Base-by-base conservation (phyloP, 2,888 invertebrate species). In the Eristalinus aeneus region DNA sequence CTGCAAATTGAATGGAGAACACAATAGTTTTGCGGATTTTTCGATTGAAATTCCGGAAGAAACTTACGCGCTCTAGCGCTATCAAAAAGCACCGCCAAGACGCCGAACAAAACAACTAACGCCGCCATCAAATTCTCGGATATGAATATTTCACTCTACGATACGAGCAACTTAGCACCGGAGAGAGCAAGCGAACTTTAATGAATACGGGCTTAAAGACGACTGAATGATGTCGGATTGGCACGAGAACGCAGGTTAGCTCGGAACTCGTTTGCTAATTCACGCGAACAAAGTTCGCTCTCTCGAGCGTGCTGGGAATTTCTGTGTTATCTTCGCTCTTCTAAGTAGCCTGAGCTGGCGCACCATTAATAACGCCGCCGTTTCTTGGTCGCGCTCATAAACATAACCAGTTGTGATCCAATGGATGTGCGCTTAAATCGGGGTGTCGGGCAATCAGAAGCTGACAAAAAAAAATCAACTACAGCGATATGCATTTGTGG, bases 231-330 rank as follows among this genome's bases (percentile, higher is more conserved):
- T 22, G 60, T 36, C 10, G 32, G 20, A 36, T 16, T 32, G 16
- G 63, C 63, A 63, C 34, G 34, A 32, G 36, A 32, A 32, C 20
- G 2, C 63, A 36, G 36, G 27, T 34, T 22, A 20, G 11, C 16
- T 34, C 11, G 63, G 22, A 63, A 63, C 63, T 63, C 22, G 63
- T 63, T 63, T 63, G 61, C 61, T 10, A 20, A 34, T 63, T 63
- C 34, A 32, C 20, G 22, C 36, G 31, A 20, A 9, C 12, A 5
- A 27, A 10, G 56, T 34, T 34, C 3, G 3, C 34, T 12, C 46
- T 16, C 46, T 46, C 31, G 20, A 10, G 34, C 20, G 31, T 27
- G 63, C 16, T 16, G 63, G 36, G 63, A 2, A 36, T 63, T 36
- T 34, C 63, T 34, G 20, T 10, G 34, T 27, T 20, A 32, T 63